phyloP scores from a whole-genome alignment of 2,113 vertebrate species.

The Grammomys dolichurus region DNA sequence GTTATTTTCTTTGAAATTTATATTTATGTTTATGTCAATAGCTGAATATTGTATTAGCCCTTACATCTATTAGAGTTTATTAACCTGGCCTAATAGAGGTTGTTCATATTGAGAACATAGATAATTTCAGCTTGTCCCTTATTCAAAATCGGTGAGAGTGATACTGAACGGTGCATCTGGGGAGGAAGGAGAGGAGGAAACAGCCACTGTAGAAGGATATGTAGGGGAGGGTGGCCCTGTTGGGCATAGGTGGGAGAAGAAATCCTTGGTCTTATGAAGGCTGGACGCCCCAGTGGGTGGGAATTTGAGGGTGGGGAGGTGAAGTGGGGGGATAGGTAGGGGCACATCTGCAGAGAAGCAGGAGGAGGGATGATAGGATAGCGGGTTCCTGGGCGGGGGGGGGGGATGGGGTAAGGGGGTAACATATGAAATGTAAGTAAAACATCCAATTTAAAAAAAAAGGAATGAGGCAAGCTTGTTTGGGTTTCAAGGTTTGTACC shows the following conservation, averaged over 20 bases:
- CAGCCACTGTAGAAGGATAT: neutral
- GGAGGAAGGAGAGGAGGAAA: neutral
- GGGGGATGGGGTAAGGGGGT: no score
- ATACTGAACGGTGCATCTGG: slow-evolving; percentile 62
- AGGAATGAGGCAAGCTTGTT: slow-evolving; percentile 72
- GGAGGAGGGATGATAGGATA: no score
- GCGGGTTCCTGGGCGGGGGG: no score
- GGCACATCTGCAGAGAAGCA: no score
- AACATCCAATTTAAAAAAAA: no score
- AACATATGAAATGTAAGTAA: no score
- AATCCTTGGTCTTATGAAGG: no score
- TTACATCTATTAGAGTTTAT: slow-evolving; percentile 89
- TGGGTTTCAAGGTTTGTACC: slow-evolving; percentile 63
- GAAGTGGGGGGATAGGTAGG: no score
- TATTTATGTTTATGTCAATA: slow-evolving; percentile 93
- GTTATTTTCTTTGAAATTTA: slow-evolving; percentile 92
- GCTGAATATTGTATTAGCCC: slow-evolving; percentile 89
- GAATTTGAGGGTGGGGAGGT: no score
- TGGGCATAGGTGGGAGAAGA: no score
- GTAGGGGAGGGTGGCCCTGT: no score
- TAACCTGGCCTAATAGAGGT: slow-evolving; percentile 87
- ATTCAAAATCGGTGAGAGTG: slow-evolving; percentile 75
- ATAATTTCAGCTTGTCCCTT: slow-evolving; percentile 84
- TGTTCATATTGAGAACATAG: slow-evolving; percentile 80
- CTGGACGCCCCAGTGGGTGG: no score